phyloP scores from a whole-genome alignment of 2,888 invertebrate species.

The Platerodrilus igneus region DNA sequence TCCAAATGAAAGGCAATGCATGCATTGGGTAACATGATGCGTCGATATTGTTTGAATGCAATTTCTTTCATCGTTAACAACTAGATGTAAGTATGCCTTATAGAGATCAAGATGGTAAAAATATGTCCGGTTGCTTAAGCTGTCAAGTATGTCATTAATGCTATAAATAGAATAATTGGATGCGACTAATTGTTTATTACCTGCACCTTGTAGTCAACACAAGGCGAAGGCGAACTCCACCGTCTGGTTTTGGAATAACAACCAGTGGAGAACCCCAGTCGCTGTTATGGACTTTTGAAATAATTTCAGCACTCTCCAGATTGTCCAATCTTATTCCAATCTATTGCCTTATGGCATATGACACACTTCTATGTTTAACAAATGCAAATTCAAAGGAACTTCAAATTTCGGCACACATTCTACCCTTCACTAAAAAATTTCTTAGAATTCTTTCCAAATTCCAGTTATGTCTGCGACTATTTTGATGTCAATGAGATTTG shows the following conservation, averaged over 20 bases:
- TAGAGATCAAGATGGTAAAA: slow-evolving; percentile 32
- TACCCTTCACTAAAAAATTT: no score
- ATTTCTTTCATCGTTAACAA: slow-evolving; percentile 23
- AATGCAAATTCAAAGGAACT: no score
- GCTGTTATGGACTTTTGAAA: slow-evolving; percentile 20
- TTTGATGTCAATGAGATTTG: no score
- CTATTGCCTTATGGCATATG: no score
- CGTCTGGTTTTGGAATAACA: slow-evolving; percentile 21
- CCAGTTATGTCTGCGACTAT: no score
- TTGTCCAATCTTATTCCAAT: no score
- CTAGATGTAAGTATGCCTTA: slow-evolving; percentile 32
- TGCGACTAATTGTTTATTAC: slow-evolving; percentile 7
- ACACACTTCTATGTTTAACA: no score
- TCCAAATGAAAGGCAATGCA: slow-evolving; percentile 28
- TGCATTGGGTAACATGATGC: slow-evolving; percentile 26
- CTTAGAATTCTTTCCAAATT: no score
- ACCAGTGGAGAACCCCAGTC: slow-evolving; percentile 27
- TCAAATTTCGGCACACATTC: no score
- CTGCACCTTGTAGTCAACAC: slow-evolving; percentile 21
- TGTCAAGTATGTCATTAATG: slow-evolving; percentile 10
- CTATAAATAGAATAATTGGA: slow-evolving; percentile 1
- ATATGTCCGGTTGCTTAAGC: slow-evolving; percentile 13
- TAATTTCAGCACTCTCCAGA: no score
- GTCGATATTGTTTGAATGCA: slow-evolving; percentile 30
- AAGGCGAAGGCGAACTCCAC: slow-evolving; percentile 24